phyloP scores from a whole-genome alignment of 2,797 vertebrate genomes.

The Catharus ustulatus region DNA sequence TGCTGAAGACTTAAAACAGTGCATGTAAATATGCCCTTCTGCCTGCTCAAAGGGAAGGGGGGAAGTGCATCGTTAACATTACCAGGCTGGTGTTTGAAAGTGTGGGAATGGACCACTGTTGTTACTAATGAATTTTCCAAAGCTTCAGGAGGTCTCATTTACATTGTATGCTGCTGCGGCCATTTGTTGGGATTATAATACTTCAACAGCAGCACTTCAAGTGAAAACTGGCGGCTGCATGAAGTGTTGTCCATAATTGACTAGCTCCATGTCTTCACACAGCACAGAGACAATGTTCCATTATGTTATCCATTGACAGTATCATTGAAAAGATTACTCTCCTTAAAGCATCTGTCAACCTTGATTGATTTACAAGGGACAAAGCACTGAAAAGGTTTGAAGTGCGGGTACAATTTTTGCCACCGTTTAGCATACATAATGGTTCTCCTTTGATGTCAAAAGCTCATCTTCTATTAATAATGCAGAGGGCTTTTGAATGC shows the following conservation, averaged over 20 bases:
- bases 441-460: constrained; percentile 73
- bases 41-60: constrained; percentile 36
- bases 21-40: constrained; percentile 66
- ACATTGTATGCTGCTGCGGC: constrained; percentile 66
- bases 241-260: constrained; percentile 78
- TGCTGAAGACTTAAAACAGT: constrained; percentile 58
- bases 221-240: constrained; percentile 70
- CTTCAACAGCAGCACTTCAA: constrained; percentile 73
- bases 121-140: constrained; percentile 75
- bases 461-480: constrained; percentile 77
- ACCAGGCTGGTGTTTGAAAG: constrained; percentile 62
- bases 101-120: constrained; percentile 75
- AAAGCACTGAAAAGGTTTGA: constrained; percentile 75
- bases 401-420: constrained; percentile 73
- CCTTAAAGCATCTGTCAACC: constrained; percentile 78
- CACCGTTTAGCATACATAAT: constrained; percentile 75
- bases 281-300: constrained; percentile 79
- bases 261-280: constrained; percentile 77
- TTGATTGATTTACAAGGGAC: constrained; percentile 79
- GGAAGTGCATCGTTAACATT: constrained; percentile 57
- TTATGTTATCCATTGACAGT: constrained; percentile 77
- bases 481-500: constrained; percentile 74
- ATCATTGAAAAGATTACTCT: constrained; percentile 80
- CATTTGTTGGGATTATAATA: constrained; percentile 76
- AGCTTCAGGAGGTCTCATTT: constrained; percentile 77